Percentiles rank a stretch among this genome's conserved stretches.
Evolutionary conservation across 1,140 invertebrate genomes (phyloP).

Genomic region (Aporrectodea caliginosa): DNA sequence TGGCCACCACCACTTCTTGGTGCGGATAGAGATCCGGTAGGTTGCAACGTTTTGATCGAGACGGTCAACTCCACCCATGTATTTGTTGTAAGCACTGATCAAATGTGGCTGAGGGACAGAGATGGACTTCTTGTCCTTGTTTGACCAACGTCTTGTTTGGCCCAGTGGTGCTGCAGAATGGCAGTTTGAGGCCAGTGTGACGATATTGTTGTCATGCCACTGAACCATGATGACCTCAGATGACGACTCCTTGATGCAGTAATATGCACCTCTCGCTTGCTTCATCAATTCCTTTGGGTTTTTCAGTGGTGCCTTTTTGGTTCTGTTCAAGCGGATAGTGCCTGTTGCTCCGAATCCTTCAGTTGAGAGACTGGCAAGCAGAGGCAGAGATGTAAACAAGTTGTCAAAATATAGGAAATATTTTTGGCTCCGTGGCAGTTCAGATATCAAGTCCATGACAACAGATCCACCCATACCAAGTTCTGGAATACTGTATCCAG

Average conservation of each 20-base stretch:
- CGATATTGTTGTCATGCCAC: conserved; percentile 16
- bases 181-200: not conserved
- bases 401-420: not conserved
- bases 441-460: not conserved
- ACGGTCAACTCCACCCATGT: conserved; percentile 6
- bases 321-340: not conserved
- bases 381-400: not conserved
- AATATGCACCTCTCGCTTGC: not conserved
- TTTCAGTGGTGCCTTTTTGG: not conserved
- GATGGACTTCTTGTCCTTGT: not conserved
- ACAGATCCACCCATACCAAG: conserved; percentile 11
- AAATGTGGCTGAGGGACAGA: not conserved
- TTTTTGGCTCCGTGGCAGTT: not conserved
- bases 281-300: not conserved
- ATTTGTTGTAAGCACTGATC: not conserved
- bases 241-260: not conserved
- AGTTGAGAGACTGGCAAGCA: not conserved
- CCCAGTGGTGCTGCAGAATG: not conserved
- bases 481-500: not conserved
- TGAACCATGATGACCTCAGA: not conserved
- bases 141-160: not conserved
- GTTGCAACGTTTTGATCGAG: conserved; percentile 4
- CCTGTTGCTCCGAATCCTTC: not conserved
- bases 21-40: not conserved
- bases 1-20: conserved; percentile 21